phyloP scores from a whole-genome alignment of 1,140 invertebrate species.

The Aphidius gifuensis region DNA sequence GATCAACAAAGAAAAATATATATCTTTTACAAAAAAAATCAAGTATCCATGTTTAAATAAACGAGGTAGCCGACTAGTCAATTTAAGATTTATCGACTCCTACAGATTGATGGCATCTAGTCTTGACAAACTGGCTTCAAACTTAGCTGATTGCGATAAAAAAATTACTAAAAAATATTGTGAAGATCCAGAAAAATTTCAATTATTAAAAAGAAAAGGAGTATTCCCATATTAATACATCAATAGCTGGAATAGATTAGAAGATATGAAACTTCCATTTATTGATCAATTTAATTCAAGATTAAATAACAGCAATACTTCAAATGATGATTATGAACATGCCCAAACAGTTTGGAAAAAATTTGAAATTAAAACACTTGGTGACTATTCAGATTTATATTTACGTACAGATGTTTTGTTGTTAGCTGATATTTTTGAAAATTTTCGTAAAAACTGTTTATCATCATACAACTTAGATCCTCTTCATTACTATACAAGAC shows the following conservation, averaged over 20 bases:
- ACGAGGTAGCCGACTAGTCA: not conserved
- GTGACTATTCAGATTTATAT: not conserved
- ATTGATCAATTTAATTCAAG: not conserved
- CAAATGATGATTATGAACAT: not conserved
- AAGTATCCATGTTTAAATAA: not conserved
- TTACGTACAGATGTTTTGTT: not conserved
- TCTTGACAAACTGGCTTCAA: conserved; percentile 7
- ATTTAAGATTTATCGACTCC: not conserved
- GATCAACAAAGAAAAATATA: too few species aligned
- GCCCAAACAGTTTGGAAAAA: not conserved
- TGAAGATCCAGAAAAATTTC: not conserved
- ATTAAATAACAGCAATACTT: not conserved
- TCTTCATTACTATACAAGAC: too few species aligned
- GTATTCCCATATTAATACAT: not conserved
- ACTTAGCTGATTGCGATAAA: conserved; percentile 1
- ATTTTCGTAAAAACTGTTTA: too few species aligned
- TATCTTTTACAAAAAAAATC: conserved; percentile 24
- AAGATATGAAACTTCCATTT: not conserved
- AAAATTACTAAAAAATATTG: not conserved
- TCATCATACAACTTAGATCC: too few species aligned
- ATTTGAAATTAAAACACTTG: not conserved
- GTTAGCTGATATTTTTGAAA: conserved; percentile 1
- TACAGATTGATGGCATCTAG: conserved; percentile 12
- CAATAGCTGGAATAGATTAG: not conserved
- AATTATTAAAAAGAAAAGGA: not conserved